Base-by-base conservation (phyloP, 1,140 invertebrate species). In the Steinernema feltiae region DNA sequence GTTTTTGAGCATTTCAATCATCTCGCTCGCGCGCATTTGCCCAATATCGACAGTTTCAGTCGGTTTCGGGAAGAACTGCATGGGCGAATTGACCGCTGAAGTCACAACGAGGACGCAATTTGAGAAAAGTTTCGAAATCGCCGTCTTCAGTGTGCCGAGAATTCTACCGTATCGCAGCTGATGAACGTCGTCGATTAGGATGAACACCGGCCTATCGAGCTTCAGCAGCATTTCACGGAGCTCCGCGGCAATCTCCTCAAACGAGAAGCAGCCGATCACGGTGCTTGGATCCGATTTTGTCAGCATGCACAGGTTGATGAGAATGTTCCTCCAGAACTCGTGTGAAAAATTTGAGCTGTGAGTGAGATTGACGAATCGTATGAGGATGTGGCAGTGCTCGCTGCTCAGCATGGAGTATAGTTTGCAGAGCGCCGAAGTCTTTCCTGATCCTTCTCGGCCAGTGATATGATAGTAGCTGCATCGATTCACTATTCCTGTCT, bases 181-280 rank as follows among this genome's bases (percentile, higher is more conserved):
- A 70, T 79, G 75, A 41, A 74, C 70, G 70, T 79, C 78, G 30
- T 79, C 78, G 30, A 79, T 78, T 31, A 79, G 77, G 32, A 79
- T 35, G 41, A 70, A 79, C 21, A 78, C 48, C 18, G 78, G 78
- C 41, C 70, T 69, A 27, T 78, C 73, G 0, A 80, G 29, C 48
- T 71, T 70, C 30, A 71, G 35, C 3, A 79, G 32, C 24, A 79
- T 17, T 27, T 74, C 32, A 46, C 71, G 71, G 1, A 79, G 69
- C 32, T 74, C 48, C n/a, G 12, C 27, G 30, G 71, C 24, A n/a
- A 69, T 74, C 32, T 30, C 30, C 15, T 71, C 35, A 1, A 73
- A 69, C 21, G 31, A 12, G 35, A 74, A 74, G 21, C 30, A 74
- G 69, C 69, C 30, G 69, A 74, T 29, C 21, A 30, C n/a, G 2